A percentile compares a stretch with the other conserved stretches of the same genome.
phyloP scores from a whole-genome alignment of 2,888 invertebrate species.

The Papilio elwesi region DNA sequence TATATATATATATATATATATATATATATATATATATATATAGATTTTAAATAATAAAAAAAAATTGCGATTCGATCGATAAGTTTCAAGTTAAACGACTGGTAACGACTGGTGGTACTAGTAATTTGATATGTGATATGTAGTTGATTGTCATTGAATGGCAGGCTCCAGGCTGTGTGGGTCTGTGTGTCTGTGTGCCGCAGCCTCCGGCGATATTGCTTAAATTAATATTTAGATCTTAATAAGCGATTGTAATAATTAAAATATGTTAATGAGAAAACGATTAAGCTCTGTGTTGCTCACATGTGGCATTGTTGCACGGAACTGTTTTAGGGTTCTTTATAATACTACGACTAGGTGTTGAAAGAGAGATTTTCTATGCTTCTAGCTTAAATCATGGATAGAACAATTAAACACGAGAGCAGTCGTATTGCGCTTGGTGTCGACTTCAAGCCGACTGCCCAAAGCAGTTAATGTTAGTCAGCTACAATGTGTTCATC shows the following conservation, averaged over 20 bases:
- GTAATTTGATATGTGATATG: background rate
- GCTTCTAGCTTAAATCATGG: too few relatives aligned
- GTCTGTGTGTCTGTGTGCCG: too few relatives aligned
- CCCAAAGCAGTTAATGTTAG: too few relatives aligned
- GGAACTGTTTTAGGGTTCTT: conserved; percentile 7
- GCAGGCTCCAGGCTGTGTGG: background rate
- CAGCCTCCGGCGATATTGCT: background rate
- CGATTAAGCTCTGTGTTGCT: background rate
- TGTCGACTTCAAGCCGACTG: too few relatives aligned
- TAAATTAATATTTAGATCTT: background rate
- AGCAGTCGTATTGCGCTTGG: too few relatives aligned
- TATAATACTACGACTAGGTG: too few relatives aligned
- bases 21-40: too few relatives aligned
- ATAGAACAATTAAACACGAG: too few relatives aligned
- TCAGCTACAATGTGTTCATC: too few relatives aligned
- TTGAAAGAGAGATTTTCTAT: too few relatives aligned
- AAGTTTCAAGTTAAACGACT: background rate
- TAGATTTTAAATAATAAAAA: background rate
- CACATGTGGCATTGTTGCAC: background rate
- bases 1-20: too few relatives aligned
- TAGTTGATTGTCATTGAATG: background rate
- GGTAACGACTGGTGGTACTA: background rate
- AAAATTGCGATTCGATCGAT: background rate
- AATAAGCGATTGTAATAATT: background rate
- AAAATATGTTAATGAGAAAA: conserved; percentile 6